Evolutionary conservation across 2,888 invertebrate species (phyloP), one percentile per base, ranked within the genome.

Genomic region (Cantharis rustica): DNA sequence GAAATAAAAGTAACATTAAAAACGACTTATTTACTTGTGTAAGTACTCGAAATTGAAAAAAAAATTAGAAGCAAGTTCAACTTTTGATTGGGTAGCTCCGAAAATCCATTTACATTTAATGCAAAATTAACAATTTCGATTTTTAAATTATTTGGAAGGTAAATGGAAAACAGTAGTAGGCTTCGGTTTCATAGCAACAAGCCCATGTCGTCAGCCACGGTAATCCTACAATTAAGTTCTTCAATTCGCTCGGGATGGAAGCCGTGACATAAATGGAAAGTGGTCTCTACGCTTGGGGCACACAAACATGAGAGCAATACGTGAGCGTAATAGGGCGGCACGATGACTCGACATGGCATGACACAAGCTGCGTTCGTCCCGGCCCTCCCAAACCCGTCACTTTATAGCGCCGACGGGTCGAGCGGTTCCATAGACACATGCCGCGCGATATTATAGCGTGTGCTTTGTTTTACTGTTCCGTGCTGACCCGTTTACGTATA

Each of bases 261-360:
- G 74, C 77, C 77, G 74, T 77, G 77, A 77, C 77, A 77, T 77
- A 77, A 77, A 77, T 77, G 74, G 77, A 77, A 77, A 77, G 77
- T 75, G 77, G 77, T 72, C 77, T 74, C 74, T 71, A 77, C 73
- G 77, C 77, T 77, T 70, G 74, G 77, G 77, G 77, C 77, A 77
- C 61, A 75, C 74, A 75, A 74, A 68, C 77, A 76, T 71, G 76
- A 76, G 76, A 77, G 77, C 74, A 72, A 75, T 74, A 75, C 77
- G 77, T 77, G 77, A 77, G 77, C 74, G 77, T 77, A 77, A 77
- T 77, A 77, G 77, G 77, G 77, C 77, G 77, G 77, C 77, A 77
- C 74, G 77, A 77, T 77, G 77, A 77, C 77, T 77, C 77, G 77
- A 77, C 77, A 77, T 77, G 74, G 77, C 74, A 77, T 77, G 77